A percentile compares a stretch with the other conserved stretches of the same genome.
Conservation (phyloP, 2,113 vertebrate genomes). For the Empidonax traillii region DNA sequence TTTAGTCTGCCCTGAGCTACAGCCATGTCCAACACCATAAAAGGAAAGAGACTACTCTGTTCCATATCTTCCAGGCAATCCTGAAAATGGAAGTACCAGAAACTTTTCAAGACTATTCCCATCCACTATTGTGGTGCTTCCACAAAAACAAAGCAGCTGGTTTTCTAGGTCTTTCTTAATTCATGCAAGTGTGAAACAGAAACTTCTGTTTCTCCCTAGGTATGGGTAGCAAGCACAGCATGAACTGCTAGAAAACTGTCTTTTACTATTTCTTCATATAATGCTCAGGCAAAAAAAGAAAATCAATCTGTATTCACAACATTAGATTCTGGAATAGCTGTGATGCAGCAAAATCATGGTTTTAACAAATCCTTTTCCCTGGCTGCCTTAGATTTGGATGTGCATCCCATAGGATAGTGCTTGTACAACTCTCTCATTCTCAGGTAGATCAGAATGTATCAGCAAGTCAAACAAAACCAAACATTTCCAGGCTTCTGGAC, state of each 20-base stretch:
- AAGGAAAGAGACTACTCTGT: background rate
- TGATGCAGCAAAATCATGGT: background rate
- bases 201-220: background rate
- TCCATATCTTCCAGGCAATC: background rate
- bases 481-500: background rate
- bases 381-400: background rate
- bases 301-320: background rate
- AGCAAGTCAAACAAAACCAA: background rate
- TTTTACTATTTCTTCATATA: background rate
- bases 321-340: background rate
- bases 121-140: background rate
- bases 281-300: background rate
- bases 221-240: background rate
- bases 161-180: background rate
- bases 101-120: background rate
- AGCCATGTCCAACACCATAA: background rate
- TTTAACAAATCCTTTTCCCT: background rate
- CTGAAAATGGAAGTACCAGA: background rate
- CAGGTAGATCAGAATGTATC: background rate
- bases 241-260: background rate
- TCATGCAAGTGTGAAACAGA: background rate
- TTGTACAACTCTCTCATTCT: background rate
- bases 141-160: background rate
- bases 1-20: background rate
- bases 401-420: background rate